Conservation (phyloP, 2,797 vertebrate genomes). For the Simalia tracyae region DNA sequence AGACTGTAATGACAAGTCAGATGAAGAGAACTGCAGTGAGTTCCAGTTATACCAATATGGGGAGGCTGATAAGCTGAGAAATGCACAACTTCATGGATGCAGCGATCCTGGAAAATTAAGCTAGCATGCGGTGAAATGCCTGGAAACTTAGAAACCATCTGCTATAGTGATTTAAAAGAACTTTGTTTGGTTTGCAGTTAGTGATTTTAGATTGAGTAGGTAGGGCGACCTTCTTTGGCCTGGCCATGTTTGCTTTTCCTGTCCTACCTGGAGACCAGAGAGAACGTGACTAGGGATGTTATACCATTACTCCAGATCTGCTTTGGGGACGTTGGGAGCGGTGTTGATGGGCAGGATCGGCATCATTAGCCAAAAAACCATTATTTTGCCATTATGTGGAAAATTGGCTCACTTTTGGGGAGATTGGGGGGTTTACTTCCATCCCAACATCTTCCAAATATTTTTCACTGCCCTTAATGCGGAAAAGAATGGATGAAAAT, state of each 20-base stretch:
- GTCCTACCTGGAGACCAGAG: neutral
- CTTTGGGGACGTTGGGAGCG: neutral
- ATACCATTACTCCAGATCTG: neutral
- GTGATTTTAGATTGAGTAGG: neutral
- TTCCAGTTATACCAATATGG: neutral
- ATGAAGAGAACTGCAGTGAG: slow-evolving; percentile 86
- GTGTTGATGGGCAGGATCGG: neutral
- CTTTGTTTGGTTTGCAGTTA: neutral
- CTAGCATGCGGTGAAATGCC: neutral
- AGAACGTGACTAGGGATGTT: neutral
- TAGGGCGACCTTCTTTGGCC: neutral
- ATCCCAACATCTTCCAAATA: neutral
- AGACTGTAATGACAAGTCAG: slow-evolving; percentile 87
- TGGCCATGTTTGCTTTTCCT: neutral
- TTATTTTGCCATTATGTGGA: neutral
- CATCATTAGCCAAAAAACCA: neutral
- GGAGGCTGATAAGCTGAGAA: too few species aligned
- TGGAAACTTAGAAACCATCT: neutral
- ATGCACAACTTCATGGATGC: neutral
- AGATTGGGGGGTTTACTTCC: neutral
- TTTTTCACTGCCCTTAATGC: neutral
- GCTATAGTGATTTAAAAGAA: neutral
- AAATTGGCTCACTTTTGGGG: neutral
- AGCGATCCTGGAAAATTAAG: neutral
- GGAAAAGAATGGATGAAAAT: neutral